These are phyloP conservation scores for Heliconius hortense DNA, from an alignment of 2,888 invertebrate genomes.

Conservation along the genomic window DNA sequence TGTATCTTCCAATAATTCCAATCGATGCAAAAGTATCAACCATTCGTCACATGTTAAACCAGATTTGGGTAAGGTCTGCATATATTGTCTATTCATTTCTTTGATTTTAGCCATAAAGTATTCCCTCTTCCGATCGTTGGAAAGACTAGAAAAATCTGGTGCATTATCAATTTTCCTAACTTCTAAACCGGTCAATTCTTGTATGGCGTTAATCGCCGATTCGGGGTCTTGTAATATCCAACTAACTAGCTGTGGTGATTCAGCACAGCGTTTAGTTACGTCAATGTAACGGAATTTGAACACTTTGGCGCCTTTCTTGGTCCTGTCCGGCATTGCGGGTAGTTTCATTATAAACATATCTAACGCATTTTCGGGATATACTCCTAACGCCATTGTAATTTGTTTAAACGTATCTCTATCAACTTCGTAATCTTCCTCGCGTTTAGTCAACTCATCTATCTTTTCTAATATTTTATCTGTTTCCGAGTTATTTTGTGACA, in stretches of 20 bases:
- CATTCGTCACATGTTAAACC: slow-evolving; percentile 68
- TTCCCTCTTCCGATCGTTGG: slow-evolving; percentile 59
- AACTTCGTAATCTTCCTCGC: slow-evolving; percentile 52
- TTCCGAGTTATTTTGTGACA: slow-evolving; percentile 58
- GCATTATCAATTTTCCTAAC: slow-evolving; percentile 54
- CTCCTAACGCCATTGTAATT: slow-evolving; percentile 60
- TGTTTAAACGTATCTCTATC: slow-evolving; percentile 64
- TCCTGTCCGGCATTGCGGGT: slow-evolving; percentile 63
- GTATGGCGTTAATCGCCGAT: slow-evolving; percentile 63
- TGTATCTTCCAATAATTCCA: slow-evolving; percentile 66
- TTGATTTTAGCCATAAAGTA: slow-evolving; percentile 64
- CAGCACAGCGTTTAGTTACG: slow-evolving; percentile 62
- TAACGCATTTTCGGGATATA: slow-evolving; percentile 63
- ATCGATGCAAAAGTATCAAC: slow-evolving; percentile 66
- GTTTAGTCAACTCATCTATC: slow-evolving; percentile 59
- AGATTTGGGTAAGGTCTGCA: slow-evolving; percentile 68
- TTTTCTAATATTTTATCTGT: slow-evolving; percentile 62
- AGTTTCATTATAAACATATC: slow-evolving; percentile 70
- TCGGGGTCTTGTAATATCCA: slow-evolving; percentile 69
- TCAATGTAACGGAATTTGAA: slow-evolving; percentile 71
- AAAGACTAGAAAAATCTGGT: slow-evolving; percentile 57
- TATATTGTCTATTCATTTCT: slow-evolving; percentile 65
- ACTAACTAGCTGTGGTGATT: slow-evolving; percentile 61
- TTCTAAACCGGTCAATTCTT: slow-evolving; percentile 65
- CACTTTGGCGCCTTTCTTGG: slow-evolving; percentile 61